Percentiles rank a stretch among this genome's conserved stretches.
Conservation (phyloP, 2,113 vertebrate species). For the Nanger granti region DNA sequence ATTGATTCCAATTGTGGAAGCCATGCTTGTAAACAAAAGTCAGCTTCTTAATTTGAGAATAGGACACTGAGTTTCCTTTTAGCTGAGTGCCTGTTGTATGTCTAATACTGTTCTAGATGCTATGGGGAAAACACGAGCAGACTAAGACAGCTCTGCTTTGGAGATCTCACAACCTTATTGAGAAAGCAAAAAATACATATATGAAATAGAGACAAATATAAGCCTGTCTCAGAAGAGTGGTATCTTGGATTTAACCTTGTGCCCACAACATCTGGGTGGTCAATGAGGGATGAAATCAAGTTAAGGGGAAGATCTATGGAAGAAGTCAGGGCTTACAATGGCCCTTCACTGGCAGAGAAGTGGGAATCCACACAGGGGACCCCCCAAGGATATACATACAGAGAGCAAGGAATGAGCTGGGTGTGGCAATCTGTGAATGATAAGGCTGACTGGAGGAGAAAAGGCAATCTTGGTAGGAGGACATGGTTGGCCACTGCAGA, state of each 20-base stretch:
- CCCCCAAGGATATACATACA: neutral
- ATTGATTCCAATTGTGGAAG: neutral
- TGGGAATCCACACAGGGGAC: neutral
- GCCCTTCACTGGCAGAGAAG: neutral
- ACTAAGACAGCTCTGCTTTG: neutral
- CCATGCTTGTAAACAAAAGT: neutral
- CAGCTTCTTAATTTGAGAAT: conserved; percentile 20
- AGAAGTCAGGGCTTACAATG: neutral
- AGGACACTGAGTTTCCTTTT: neutral
- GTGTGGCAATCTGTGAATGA: neutral
- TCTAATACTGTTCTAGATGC: neutral
- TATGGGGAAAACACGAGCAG: neutral
- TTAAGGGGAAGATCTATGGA: neutral
- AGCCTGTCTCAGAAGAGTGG: neutral
- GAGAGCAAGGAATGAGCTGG: neutral
- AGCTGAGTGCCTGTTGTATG: neutral
- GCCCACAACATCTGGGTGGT: neutral
- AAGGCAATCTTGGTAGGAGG: neutral
- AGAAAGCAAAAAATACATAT: neutral
- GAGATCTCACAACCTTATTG: neutral
- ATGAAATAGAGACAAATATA: neutral
- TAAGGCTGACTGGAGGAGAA: neutral
- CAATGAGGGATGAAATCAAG: neutral
- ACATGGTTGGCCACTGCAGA: neutral
- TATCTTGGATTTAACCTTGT: neutral